A percentile compares a stretch with the other conserved stretches of the same genome.
Evolutionary conservation across 1,140 invertebrate genomes (phyloP).

Genomic region (Colletes latitarsis): DNA sequence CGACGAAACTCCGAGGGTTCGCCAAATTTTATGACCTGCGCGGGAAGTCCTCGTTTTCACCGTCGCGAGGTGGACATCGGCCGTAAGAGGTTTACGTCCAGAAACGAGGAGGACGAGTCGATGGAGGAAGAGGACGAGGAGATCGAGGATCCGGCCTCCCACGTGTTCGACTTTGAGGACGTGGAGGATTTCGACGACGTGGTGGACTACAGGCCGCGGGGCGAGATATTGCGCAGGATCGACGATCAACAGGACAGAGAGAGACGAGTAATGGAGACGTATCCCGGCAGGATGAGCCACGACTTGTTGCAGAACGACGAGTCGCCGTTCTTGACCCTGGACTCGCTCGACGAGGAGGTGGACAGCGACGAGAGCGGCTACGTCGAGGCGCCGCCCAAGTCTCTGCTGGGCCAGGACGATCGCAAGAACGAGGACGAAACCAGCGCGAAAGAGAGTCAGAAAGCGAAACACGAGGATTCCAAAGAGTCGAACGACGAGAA

Average conservation of each 20-base stretch:
- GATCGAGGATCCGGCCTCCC: conserved; percentile 60
- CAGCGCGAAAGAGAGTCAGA: neutral
- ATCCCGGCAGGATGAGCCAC: conserved; percentile 53
- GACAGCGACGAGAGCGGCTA: conserved; percentile 83
- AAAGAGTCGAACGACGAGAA: conserved; percentile 46
- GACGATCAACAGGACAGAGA: conserved; percentile 63
- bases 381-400: conserved; percentile 80
- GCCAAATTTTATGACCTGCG: conserved; percentile 76
- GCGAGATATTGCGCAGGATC: conserved; percentile 70
- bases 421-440: conserved; percentile 57
- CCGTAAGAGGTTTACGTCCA: conserved; percentile 69
- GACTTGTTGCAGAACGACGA: conserved; percentile 63
- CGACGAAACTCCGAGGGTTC: conserved; percentile 78
- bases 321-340: conserved; percentile 68
- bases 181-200: conserved; percentile 78
- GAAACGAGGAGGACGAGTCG: conserved; percentile 74
- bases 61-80: conserved; percentile 38
- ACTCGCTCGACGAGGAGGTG: conserved; percentile 75
- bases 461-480: conserved; percentile 28
- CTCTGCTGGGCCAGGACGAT: conserved; percentile 69
- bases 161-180: conserved; percentile 77
- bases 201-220: conserved; percentile 78
- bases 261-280: conserved; percentile 62
- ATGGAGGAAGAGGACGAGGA: conserved; percentile 72
- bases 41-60: conserved; percentile 74